phyloP scores from a whole-genome alignment of 2,888 invertebrate species.

The Dolichomitus sp. region DNA sequence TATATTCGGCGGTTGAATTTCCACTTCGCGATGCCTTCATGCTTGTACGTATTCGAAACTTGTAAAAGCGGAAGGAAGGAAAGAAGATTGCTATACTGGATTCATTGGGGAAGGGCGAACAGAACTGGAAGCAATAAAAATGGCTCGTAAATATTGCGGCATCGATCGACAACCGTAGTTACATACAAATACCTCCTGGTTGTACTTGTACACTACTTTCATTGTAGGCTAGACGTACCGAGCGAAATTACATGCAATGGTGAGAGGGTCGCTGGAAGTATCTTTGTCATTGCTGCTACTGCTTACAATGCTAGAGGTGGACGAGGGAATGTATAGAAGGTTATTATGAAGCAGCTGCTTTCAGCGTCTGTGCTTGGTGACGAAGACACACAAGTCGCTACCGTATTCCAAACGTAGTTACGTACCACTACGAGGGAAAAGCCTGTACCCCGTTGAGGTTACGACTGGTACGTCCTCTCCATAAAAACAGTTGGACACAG shows the following conservation, averaged over 20 bases:
- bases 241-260: constrained; percentile 28
- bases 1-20: not conserved
- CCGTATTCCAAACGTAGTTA: constrained; percentile 32
- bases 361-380: constrained; percentile 16
- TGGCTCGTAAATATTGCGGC: constrained; percentile 61
- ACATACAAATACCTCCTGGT: constrained; percentile 12
- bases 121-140: constrained; percentile 55
- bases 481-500: constrained; percentile 68
- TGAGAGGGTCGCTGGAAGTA: not conserved
- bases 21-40: not conserved
- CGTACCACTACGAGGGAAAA: constrained; percentile 11
- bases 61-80: not conserved
- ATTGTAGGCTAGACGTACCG: constrained; percentile 20
- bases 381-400: constrained; percentile 7
- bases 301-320: not conserved
- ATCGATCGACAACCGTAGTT: constrained; percentile 42
- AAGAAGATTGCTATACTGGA: not conserved
- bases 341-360: constrained; percentile 12
- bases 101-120: constrained; percentile 8
- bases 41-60: not conserved
- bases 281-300: not conserved
- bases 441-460: constrained; percentile 21
- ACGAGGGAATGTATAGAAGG: constrained; percentile 7
- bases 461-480: constrained; percentile 60
- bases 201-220: not conserved